Percentiles rank a stretch among this genome's conserved stretches.
Conservation (phyloP, 2,113 vertebrate genomes). For the Thunnus thynnus region DNA sequence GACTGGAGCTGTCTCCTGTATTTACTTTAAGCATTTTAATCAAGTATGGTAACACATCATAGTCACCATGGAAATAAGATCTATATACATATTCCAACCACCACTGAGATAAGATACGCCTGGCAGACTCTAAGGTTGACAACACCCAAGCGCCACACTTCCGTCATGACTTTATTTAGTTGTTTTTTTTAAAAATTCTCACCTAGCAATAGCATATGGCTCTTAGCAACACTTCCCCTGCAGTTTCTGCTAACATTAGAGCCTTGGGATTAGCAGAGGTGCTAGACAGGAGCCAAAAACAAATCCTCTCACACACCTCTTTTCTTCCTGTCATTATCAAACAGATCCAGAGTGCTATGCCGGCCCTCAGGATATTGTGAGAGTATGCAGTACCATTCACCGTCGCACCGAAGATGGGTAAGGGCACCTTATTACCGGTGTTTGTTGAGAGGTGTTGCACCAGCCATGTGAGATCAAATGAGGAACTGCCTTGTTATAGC, state of each 20-base stretch:
- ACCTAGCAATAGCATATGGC: slow-evolving; percentile 59
- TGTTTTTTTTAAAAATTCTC: slow-evolving; percentile 22
- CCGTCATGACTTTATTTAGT: slow-evolving; percentile 32
- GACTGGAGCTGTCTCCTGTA: not conserved
- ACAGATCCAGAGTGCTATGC: slow-evolving; percentile 62
- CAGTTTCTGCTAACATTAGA: slow-evolving; percentile 53
- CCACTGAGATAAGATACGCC: slow-evolving; percentile 30
- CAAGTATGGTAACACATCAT: slow-evolving; percentile 33
- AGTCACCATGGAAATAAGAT: slow-evolving; percentile 52
- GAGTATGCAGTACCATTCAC: slow-evolving; percentile 10
- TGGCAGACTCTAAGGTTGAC: slow-evolving; percentile 34
- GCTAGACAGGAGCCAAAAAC: slow-evolving; percentile 77
- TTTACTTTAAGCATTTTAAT: slow-evolving; percentile 38
- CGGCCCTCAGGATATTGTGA: slow-evolving; percentile 39
- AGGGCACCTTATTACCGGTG: slow-evolving; percentile 42
- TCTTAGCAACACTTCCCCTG: slow-evolving; percentile 47
- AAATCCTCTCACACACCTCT: slow-evolving; percentile 70
- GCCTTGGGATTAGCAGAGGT: slow-evolving; percentile 68
- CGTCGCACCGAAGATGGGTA: slow-evolving; percentile 5
- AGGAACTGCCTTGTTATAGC: slow-evolving; percentile 5
- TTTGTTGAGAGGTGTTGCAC: slow-evolving; percentile 40
- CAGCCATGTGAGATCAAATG: slow-evolving; percentile 27
- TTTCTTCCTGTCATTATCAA: slow-evolving; percentile 62
- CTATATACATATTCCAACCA: slow-evolving; percentile 29
- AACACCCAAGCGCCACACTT: slow-evolving; percentile 61